Conservation (phyloP, 1,140 invertebrate species). For the Cylas formicarius region DNA sequence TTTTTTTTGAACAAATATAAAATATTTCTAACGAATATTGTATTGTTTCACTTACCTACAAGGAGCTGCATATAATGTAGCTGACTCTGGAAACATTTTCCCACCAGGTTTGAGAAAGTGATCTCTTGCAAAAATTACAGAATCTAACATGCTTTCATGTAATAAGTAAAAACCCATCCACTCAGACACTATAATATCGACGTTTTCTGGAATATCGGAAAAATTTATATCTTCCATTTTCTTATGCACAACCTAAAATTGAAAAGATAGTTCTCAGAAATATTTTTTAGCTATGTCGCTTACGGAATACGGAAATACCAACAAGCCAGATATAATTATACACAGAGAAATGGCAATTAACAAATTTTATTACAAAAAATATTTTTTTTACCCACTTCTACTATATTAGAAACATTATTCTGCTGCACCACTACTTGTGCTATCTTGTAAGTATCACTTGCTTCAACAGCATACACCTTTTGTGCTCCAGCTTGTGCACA, state of each 20-base stretch:
- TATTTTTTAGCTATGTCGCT: too few species aligned
- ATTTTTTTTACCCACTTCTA: slow-evolving; percentile 45
- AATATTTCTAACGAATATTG: slow-evolving; percentile 1
- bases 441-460: slow-evolving; percentile 80
- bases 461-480: slow-evolving; percentile 89
- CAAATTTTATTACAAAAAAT: slow-evolving; percentile 12
- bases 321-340: too few species aligned
- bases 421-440: slow-evolving; percentile 81
- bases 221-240: slow-evolving; percentile 63
- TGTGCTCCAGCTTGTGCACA: slow-evolving; percentile 88
- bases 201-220: slow-evolving; percentile 70
- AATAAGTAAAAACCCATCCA: slow-evolving; percentile 99
- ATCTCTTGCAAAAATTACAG: slow-evolving; percentile 84
- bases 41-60: slow-evolving; percentile 48
- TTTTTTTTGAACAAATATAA: not conserved
- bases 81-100: slow-evolving; percentile 55
- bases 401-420: slow-evolving; percentile 49
- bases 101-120: slow-evolving; percentile 80
- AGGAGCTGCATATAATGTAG: slow-evolving; percentile 56
- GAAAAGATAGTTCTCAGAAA: not conserved
- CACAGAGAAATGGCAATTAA: too few species aligned
- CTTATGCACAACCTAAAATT: slow-evolving; percentile 57
- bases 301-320: too few species aligned
- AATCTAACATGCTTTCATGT: slow-evolving; percentile 97
- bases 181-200: slow-evolving; percentile 96